Evolutionary conservation across 2,113 vertebrate genomes (phyloP).

Genomic region (Tringa solitaria): DNA sequence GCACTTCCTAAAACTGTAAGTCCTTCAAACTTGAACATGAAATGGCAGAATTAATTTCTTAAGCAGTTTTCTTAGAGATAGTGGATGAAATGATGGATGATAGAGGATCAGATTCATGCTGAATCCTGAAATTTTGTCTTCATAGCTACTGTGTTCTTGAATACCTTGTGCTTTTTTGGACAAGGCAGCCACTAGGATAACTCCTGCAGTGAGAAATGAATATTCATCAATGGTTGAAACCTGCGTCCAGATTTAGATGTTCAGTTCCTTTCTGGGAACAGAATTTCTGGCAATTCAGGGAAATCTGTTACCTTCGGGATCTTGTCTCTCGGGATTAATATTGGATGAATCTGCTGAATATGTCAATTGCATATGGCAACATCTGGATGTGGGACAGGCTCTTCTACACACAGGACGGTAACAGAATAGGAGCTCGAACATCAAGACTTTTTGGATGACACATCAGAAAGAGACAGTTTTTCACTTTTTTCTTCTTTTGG

Average conservation of each 20-base stretch:
- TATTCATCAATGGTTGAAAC: neutral
- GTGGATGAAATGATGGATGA: neutral
- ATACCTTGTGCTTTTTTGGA: neutral
- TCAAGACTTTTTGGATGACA: neutral
- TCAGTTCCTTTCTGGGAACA: neutral
- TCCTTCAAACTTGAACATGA: neutral
- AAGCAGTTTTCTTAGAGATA: neutral
- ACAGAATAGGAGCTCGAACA: rapidly evolving
- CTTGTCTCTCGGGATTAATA: neutral
- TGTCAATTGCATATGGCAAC: neutral
- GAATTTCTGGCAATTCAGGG: neutral
- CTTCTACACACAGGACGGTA: neutral
- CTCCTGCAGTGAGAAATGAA: neutral
- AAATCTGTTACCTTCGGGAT: neutral
- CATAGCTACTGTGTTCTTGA: neutral
- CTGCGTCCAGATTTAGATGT: neutral
- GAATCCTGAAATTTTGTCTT: neutral
- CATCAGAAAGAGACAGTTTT: neutral
- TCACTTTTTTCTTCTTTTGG: neutral
- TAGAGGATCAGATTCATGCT: neutral
- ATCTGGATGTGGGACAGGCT: neutral
- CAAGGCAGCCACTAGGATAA: neutral
- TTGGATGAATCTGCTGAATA: neutral
- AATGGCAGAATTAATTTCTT: neutral
- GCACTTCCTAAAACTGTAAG: neutral